Evolutionary conservation across 1,140 invertebrate species (phyloP).

Genomic region (Geopemphigus sp.): DNA sequence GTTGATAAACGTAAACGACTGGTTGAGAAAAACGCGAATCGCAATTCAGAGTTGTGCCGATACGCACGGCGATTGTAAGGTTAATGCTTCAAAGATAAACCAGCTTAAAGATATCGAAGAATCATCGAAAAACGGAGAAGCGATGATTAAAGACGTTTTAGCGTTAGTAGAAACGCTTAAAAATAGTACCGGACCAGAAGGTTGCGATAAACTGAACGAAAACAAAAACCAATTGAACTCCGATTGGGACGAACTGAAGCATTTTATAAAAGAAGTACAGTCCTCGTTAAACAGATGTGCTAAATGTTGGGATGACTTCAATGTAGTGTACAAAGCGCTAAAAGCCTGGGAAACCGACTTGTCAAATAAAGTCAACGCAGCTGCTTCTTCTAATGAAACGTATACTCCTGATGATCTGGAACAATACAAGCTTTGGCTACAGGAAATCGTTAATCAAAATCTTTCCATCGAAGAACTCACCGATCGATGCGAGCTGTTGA

Average conservation of each 20-base stretch:
- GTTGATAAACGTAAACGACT: conserved; percentile 79
- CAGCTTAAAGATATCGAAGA: conserved; percentile 31
- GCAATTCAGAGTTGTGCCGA: conserved; percentile 82
- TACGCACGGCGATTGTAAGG: conserved; percentile 63
- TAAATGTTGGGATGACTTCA: conserved; percentile 82
- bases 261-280: conserved; percentile 75
- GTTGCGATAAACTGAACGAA: conserved; percentile 78
- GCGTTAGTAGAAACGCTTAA: conserved; percentile 75
- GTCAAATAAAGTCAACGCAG: conserved; percentile 52
- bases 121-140: conserved; percentile 62
- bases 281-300: conserved; percentile 76
- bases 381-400: conserved; percentile 70
- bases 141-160: conserved; percentile 70
- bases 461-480: conserved; percentile 77
- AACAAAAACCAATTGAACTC: conserved; percentile 80
- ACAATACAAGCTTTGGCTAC: conserved; percentile 70
- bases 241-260: conserved; percentile 83
- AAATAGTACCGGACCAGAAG: conserved; percentile 78
- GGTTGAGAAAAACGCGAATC: conserved; percentile 79
- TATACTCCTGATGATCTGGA: conserved; percentile 77
- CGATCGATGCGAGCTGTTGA: conserved; percentile 80
- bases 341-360: conserved; percentile 77
- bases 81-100: background rate
- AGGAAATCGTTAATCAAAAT: conserved; percentile 76
- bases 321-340: conserved; percentile 71